Evolutionary conservation across 2,888 invertebrate species (phyloP).

Genomic region (Adelphocoris suturalis): DNA sequence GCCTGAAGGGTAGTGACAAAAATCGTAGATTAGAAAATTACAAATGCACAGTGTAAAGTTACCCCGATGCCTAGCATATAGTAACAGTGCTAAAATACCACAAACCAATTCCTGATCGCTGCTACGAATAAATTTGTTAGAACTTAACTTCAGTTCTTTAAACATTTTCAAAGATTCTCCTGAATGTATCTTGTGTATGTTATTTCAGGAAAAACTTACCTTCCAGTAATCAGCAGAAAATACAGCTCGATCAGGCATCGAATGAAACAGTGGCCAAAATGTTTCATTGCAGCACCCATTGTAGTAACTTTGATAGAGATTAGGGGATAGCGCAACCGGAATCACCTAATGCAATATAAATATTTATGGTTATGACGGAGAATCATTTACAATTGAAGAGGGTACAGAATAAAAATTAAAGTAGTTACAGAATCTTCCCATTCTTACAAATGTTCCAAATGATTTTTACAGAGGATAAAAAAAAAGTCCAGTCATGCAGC

Average conservation of each 20-base stretch:
- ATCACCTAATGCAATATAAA: slow-evolving; percentile 84
- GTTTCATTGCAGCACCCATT: slow-evolving; percentile 95
- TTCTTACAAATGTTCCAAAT: too few relatives aligned
- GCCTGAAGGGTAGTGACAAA: slow-evolving; percentile 79
- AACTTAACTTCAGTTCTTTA: too few relatives aligned
- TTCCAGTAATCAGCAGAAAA: slow-evolving; percentile 90
- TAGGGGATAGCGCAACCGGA: slow-evolving; percentile 87
- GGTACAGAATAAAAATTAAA: too few relatives aligned
- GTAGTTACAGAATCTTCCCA: too few relatives aligned
- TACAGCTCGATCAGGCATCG: slow-evolving; percentile 93
- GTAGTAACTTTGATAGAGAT: slow-evolving; percentile 91
- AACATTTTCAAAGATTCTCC: too few relatives aligned
- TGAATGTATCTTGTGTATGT: neutral
- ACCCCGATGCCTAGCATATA: neutral
- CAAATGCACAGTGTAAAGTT: neutral
- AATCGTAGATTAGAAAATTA: slow-evolving; percentile 11
- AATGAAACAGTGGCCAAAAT: slow-evolving; percentile 95
- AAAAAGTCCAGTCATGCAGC: too few relatives aligned
- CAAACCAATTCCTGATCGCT: too few relatives aligned
- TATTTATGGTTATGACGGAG: neutral
- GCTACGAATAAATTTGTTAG: too few relatives aligned
- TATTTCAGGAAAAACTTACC: slow-evolving; percentile 76
- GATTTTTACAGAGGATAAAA: too few relatives aligned
- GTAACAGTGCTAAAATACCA: neutral
- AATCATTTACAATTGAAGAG: too few relatives aligned